Evolutionary conservation across 2,888 invertebrate genomes (phyloP).

Genomic region (Leptinotarsa rubiginosa): DNA sequence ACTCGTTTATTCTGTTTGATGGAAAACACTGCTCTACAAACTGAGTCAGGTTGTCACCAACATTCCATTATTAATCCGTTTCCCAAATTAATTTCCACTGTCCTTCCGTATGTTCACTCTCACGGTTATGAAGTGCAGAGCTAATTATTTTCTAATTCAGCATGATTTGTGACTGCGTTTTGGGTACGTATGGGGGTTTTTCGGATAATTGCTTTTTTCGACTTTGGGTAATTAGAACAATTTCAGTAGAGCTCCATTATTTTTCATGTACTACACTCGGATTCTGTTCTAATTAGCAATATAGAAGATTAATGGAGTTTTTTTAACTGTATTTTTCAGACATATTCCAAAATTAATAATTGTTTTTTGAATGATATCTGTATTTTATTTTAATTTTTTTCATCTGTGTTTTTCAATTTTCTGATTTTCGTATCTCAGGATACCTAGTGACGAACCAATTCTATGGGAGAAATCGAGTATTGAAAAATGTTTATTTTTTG

Average conservation of each 20-base stretch:
- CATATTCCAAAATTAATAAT: not conserved
- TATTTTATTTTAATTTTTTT: no score
- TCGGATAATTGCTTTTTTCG: conserved; percentile 33
- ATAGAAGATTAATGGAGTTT: not conserved
- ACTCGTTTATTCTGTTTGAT: conserved; percentile 1
- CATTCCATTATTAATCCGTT: conserved; percentile 41
- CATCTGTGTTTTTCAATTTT: no score
- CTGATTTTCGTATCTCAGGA: no score
- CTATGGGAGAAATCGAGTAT: no score
- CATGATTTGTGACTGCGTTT: conserved; percentile 43
- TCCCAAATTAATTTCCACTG: conserved; percentile 43
- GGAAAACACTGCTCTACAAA: conserved; percentile 24
- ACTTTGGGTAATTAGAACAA: conserved; percentile 23
- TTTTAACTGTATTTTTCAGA: not conserved
- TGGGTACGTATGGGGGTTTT: conserved; percentile 27
- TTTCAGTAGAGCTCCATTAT: conserved; percentile 10
- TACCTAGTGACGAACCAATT: no score
- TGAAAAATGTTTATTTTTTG: no score
- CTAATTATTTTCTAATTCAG: conserved; percentile 45
- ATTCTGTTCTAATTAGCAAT: not conserved
- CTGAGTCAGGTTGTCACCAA: conserved; percentile 33
- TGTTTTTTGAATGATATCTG: no score
- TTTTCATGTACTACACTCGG: conserved; percentile 5
- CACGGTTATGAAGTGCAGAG: conserved; percentile 42
- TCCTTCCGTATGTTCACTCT: conserved; percentile 40